Percentiles rank a stretch among this genome's conserved stretches.
These are phyloP conservation scores for Mizuhopecten yessoensis DNA, from an alignment of 1,140 invertebrate species.

Conservation along the genomic window DNA sequence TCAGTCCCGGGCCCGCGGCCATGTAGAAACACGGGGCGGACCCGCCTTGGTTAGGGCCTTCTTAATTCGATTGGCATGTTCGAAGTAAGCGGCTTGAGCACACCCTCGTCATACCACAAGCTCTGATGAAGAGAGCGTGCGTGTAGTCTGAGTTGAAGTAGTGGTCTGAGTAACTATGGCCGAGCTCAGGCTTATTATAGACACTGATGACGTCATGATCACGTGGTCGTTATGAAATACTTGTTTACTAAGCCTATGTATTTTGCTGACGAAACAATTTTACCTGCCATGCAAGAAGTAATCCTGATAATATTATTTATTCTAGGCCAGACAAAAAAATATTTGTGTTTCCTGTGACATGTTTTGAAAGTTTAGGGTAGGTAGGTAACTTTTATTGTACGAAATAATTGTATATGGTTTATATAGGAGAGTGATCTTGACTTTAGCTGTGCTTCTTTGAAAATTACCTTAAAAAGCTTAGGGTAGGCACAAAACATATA, in stretches of 20 bases:
- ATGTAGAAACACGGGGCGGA: neutral
- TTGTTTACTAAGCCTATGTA: neutral
- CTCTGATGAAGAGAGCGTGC: neutral
- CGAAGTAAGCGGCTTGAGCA: neutral
- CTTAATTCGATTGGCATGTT: neutral
- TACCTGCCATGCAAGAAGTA: no score
- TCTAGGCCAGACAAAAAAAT: no score
- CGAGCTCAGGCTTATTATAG: neutral
- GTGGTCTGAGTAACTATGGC: conserved; percentile 17
- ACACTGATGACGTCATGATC: neutral
- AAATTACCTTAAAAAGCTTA: no score
- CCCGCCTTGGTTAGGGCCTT: neutral
- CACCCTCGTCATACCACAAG: neutral
- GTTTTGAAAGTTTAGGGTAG: no score
- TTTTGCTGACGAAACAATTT: neutral
- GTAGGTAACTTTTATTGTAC: no score
- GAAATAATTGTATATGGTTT: no score
- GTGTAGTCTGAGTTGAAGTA: neutral
- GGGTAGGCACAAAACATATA: no score
- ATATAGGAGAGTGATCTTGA: no score
- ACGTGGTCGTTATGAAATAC: neutral
- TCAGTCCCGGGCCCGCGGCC: conserved; percentile 17
- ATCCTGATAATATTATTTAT: no score
- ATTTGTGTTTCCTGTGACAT: no score
- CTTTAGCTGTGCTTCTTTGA: no score